Evolutionary conservation across 2,888 invertebrate species (phyloP), one percentile per base, ranked within the genome.

Genomic region (Trachelus troglodyta): DNA sequence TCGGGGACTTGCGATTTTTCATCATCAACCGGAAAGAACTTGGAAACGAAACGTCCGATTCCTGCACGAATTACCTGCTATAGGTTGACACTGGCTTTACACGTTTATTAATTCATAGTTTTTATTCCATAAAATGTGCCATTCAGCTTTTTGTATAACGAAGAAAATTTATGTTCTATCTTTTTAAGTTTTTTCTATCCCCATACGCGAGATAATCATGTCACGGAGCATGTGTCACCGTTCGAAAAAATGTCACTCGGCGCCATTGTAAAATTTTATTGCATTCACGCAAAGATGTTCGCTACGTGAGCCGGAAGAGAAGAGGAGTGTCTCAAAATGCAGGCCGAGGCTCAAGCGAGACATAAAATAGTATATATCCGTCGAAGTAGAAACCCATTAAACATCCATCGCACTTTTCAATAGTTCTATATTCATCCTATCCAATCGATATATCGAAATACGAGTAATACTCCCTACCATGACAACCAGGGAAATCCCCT

Each of bases 371-470:
- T 81, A 78, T 80, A 80, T 77, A 84, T 85, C 78, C 82, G 79
- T 75, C 78, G 75, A 78, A 83, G 86, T 79, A 83, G 81, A 80
- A 83, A 78, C 77, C 56, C 85, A 85, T 86, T 87, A 85, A 87
- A 84, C 81, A 81, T 76, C 83, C 79, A 82, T 80, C 82, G 78
- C 82, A 81, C 80, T 76, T 77, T 83, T 81, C 76, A 85, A 85
- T 79, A 79, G 9, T 56, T 56, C 56, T 56, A 56, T 56, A 56
- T 23, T 56, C 56, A 15, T 23, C 23, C 23, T 56, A 9, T 9
- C 15, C 23, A 56, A 56, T 56, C 56, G 56, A 56, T 56, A 56
- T 56, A 56, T 23, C 56, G 56, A 56, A 56, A 56, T 23, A 15
- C 56, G 56, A 56, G 23, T 56, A 23, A 23, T 23, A 23, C 23